Conservation (phyloP, 2,113 vertebrate genomes). For the Nothocercus nigrocapillus region DNA sequence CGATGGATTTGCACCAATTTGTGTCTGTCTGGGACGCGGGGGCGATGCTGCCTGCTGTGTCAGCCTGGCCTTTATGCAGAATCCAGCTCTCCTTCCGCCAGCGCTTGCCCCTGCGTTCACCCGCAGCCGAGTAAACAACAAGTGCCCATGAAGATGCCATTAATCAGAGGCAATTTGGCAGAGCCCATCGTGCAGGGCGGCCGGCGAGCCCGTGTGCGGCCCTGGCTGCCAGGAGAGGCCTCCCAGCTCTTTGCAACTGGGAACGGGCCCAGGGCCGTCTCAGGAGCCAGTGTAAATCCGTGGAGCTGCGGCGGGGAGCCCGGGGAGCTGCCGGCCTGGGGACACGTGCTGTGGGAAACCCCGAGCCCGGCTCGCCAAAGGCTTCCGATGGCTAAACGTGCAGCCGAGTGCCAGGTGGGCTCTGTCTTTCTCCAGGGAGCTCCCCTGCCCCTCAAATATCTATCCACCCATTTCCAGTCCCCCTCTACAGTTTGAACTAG, state of each 20-base stretch:
- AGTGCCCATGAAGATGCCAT: fast-evolving
- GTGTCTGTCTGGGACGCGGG: neutral
- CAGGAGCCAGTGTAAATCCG: fast-evolving
- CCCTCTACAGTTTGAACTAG: neutral
- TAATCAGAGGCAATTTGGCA: neutral
- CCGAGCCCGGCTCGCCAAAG: neutral
- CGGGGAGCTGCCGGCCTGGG: fast-evolving
- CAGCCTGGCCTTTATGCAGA: neutral
- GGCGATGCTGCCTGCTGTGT: neutral
- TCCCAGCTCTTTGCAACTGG: neutral
- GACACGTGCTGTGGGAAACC: fast-evolving
- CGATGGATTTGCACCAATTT: neutral
- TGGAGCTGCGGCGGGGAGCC: neutral
- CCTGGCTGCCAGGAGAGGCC: neutral
- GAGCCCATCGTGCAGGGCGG: fast-evolving
- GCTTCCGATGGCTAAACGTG: fast-evolving
- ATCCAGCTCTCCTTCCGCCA: neutral
- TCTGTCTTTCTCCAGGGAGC: neutral
- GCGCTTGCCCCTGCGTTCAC: neutral
- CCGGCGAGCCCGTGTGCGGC: neutral
- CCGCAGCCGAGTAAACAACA: fast-evolving
- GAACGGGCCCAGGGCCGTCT: neutral
- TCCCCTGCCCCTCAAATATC: neutral
- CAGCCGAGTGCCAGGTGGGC: neutral
- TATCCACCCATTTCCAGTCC: neutral